phyloP scores from a whole-genome alignment of 2,888 invertebrate species.

The Sesia apiformis region DNA sequence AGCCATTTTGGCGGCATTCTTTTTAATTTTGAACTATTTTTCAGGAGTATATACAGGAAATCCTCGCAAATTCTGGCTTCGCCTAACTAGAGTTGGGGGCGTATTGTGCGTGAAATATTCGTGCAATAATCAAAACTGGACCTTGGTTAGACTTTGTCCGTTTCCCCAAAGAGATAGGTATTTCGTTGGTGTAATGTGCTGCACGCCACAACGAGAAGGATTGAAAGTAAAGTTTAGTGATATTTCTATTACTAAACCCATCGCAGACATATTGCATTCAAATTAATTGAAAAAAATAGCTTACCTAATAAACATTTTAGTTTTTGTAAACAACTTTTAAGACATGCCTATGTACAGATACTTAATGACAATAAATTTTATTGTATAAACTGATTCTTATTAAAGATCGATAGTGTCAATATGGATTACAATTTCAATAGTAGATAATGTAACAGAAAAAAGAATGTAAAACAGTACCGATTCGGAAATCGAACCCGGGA shows the following conservation, averaged over 20 bases:
- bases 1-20: neutral
- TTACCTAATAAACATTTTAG: neutral
- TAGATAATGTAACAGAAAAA: too few species aligned
- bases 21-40: conserved; percentile 8
- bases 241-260: conserved; percentile 27
- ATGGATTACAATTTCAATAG: too few species aligned
- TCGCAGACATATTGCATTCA: conserved; percentile 43
- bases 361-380: too few species aligned
- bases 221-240: conserved; percentile 37
- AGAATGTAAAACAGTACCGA: too few species aligned
- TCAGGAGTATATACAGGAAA: conserved; percentile 46
- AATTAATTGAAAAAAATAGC: conserved; percentile 19
- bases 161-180: conserved; percentile 25
- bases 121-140: conserved; percentile 36
- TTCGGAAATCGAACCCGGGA: too few species aligned
- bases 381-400: too few species aligned
- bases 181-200: conserved; percentile 44
- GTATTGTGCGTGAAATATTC: conserved; percentile 53
- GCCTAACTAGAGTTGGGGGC: conserved; percentile 31
- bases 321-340: neutral
- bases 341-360: neutral
- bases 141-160: conserved; percentile 34
- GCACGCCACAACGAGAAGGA: conserved; percentile 41
- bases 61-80: conserved; percentile 46
- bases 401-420: too few species aligned